Evolutionary conservation across 2,888 invertebrate species (phyloP).

Genomic region (Ceraclea dissimilis): DNA sequence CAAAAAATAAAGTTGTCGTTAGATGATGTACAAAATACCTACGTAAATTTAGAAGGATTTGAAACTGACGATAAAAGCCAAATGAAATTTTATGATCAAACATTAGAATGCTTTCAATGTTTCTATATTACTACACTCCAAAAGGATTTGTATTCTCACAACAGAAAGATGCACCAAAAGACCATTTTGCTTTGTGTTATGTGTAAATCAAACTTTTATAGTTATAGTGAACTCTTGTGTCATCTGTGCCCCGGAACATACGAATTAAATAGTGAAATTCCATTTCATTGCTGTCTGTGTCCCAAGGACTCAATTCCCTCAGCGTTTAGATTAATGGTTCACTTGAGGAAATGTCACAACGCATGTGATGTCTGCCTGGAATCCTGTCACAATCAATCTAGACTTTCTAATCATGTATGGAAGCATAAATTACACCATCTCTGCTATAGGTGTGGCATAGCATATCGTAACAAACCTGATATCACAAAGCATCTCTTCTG

Average conservation of each 20-base stretch:
- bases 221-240: conserved; percentile 79
- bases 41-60: conserved; percentile 66
- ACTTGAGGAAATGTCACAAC: conserved; percentile 74
- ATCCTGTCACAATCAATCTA: conserved; percentile 69
- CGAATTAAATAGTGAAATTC: conserved; percentile 53
- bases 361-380: conserved; percentile 84
- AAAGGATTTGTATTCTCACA: conserved; percentile 80
- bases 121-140: conserved; percentile 68
- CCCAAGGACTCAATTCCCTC: conserved; percentile 71
- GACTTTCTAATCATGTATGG: conserved; percentile 81
- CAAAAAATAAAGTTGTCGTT: conserved; percentile 56
- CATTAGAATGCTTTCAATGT: conserved; percentile 83
- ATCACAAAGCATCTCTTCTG: conserved; percentile 86
- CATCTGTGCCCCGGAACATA: conserved; percentile 80
- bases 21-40: conserved; percentile 53
- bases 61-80: conserved; percentile 54
- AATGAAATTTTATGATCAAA: conserved; percentile 53
- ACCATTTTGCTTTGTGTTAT: conserved; percentile 74
- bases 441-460: conserved; percentile 81
- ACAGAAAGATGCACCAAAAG: conserved; percentile 80
- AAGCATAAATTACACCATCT: conserved; percentile 83
- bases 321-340: conserved; percentile 82
- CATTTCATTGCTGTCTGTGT: conserved; percentile 78
- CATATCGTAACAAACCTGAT: conserved; percentile 80
- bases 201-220: conserved; percentile 82